Base-by-base conservation (phyloP, 2,113 vertebrate species). In the Hylia prasina region DNA sequence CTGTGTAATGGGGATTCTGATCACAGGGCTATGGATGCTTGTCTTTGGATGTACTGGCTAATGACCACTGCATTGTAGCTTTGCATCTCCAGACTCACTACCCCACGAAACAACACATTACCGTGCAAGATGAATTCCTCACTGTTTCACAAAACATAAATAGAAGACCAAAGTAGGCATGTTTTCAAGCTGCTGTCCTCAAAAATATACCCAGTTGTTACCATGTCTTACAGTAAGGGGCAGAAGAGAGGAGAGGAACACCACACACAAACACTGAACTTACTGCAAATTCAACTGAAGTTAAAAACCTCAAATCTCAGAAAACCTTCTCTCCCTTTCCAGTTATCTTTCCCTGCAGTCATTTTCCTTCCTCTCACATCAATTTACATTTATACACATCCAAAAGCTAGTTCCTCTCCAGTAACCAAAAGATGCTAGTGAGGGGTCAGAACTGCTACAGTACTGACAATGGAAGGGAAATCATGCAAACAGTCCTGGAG, bases 211-310 rank as follows among this genome's bases (percentile, higher is more conserved):
- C 35, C 16, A 45, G 12, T 48, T 87, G 57, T 51, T 77, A 68
- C 22, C 42, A 89, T 0, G 0, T 15, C 45, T 64, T 81, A 50
- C 2, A 37, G 7, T 21, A 73, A 68, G 5, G 22, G 16, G 23
- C 4, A 60, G 28, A 82, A 23, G 20, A 68, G 22, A 85, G 18
- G 13, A 64, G 13, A 71, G 8, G 16, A 90, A 87, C 61, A 60
- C 11, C 21, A 35, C 10, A n/a, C 2, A 4, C 0, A 0, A 69
- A 84, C 4, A 44, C 51, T 2, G 5, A 93, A 64, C 17, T 66
- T 71, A 63, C 7, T 71, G 60, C 35, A 88, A 82, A 82, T 47
- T 63, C 42, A 89, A 50, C 31, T 21, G 19, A 84, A 78, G 33
- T 44, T 68, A 79, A 44, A 84, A 91, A 39, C 10, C 4, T 42